These are phyloP conservation scores for Zoanthus solanderi DNA, from an alignment of 92 coral and sea anemone genomes.

Conservation along the genomic window DNA sequence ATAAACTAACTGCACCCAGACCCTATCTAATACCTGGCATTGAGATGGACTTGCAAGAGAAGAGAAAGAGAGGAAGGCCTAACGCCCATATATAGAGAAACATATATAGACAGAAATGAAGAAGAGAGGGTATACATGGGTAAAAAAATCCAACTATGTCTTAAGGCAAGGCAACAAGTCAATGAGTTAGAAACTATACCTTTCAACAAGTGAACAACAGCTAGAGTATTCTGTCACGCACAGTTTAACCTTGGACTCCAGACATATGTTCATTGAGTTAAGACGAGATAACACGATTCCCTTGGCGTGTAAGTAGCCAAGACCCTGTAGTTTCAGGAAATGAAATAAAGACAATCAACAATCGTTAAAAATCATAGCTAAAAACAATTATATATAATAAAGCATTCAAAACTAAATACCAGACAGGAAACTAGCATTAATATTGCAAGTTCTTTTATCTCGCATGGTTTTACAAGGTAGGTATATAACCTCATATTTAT, in stretches of 20 bases:
- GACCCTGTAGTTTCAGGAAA: conserved; percentile 64
- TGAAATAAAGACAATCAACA: not conserved
- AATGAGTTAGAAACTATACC: conserved; percentile 48
- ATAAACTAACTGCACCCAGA: no score
- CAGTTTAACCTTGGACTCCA: conserved; percentile 96
- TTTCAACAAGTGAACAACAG: conserved; percentile 81
- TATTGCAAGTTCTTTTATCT: no score
- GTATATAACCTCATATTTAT: no score
- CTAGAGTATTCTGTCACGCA: conserved; percentile 94
- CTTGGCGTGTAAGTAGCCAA: conserved; percentile 98
- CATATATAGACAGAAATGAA: no score
- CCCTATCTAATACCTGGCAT: no score
- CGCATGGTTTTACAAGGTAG: no score
- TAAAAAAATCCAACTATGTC: not conserved
- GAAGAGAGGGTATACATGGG: no score
- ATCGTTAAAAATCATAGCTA: not conserved
- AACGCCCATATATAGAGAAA: no score
- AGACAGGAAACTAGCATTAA: no score
- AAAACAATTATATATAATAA: not conserved
- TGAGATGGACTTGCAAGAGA: no score
- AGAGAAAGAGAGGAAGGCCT: no score
- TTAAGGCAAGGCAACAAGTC: no score
- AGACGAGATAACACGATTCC: conserved; percentile 95
- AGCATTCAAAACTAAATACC: not conserved
- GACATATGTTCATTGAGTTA: conserved; percentile 94